Conservation (phyloP, 2,888 invertebrate species). For the Hybos culiciformis region DNA sequence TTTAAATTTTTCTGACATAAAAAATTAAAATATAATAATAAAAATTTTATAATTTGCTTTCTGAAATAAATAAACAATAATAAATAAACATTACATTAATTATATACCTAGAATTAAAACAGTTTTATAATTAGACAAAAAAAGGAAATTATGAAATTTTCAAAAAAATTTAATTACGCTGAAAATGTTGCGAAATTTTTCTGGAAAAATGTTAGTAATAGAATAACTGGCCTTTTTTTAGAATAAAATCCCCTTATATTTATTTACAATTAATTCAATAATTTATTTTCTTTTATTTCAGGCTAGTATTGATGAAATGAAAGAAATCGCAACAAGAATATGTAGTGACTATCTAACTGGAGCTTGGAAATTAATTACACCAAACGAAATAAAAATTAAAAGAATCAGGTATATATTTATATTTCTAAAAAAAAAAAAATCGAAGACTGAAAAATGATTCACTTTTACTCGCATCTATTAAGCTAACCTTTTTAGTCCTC, state of each 20-base stretch:
- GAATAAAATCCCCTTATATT: not conserved
- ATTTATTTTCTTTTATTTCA: constrained; percentile 11
- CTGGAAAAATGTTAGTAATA: not conserved
- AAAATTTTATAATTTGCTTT: too few species aligned
- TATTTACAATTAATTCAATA: not conserved
- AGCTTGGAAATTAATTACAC: constrained; percentile 72
- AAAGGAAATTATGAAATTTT: not conserved
- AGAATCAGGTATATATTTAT: constrained; percentile 62
- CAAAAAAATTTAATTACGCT: constrained; percentile 1
- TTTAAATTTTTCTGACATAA: too few species aligned
- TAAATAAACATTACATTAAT: too few species aligned
- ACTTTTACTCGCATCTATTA: not conserved
- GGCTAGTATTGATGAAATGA: constrained; percentile 49
- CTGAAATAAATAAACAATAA: too few species aligned
- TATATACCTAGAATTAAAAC: too few species aligned
- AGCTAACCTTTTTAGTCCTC: not conserved
- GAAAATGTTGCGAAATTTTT: not conserved
- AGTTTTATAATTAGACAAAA: not conserved
- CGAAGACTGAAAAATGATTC: not conserved
- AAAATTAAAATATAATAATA: too few species aligned
- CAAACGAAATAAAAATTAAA: constrained; percentile 63
- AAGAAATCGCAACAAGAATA: constrained; percentile 68
- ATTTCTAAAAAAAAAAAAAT: not conserved
- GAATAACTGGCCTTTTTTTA: not conserved
- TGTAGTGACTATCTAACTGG: constrained; percentile 84